Base-by-base conservation (phyloP, 2,888 invertebrate genomes). In the Philonicus albiceps region DNA sequence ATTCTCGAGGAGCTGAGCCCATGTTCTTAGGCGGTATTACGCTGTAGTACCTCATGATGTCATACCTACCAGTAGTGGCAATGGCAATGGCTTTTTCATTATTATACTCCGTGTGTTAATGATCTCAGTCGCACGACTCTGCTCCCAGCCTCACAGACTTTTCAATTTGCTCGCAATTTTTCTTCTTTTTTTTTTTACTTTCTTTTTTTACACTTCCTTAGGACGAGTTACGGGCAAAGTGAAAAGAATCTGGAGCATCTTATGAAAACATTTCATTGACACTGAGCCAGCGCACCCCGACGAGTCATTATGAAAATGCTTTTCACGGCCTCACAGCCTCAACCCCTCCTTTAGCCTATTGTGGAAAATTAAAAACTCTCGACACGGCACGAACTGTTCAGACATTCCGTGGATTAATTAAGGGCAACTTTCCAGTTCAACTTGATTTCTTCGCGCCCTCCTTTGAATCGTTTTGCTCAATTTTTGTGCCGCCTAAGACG, bases 221-320 rank as follows among this genome's bases (percentile, higher is more conserved):
- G 64, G 64, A 64, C 64, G 64, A 64, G 27, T 27, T 64, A 27
- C 64, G 53, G 43, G 74, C 34, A 53, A 55, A 81, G 30, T 81
- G 81, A 81, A 55, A 81, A 81, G 53, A 64, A 81, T 81, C 81
- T 55, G 64, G 81, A 81, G 64, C 64, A 81, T 81, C 64, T 53
- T 34, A 53, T 55, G 22, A 81, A 55, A 34, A n/a, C 55, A 43
- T 81, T 81, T 64, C 78, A 78, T 78, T 78, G 78, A 78, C 78
- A 43, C 27, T 49, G 78, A 22, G 64, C 64, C 64, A 49, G 64
- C 64, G 27, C 64, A 64, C 64, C 64, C 64, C 64, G 27, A 64
- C 22, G 30, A 78, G 49, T 78, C 78, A 22, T 78, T 49, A 78
- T 78, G 78, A 49, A 76, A 78, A 78, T 78, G 30, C 78, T 78